These are phyloP conservation scores for Sinodicranocentrus sp. DNA, from an alignment of 2,888 invertebrate genomes.

Conservation along the genomic window DNA sequence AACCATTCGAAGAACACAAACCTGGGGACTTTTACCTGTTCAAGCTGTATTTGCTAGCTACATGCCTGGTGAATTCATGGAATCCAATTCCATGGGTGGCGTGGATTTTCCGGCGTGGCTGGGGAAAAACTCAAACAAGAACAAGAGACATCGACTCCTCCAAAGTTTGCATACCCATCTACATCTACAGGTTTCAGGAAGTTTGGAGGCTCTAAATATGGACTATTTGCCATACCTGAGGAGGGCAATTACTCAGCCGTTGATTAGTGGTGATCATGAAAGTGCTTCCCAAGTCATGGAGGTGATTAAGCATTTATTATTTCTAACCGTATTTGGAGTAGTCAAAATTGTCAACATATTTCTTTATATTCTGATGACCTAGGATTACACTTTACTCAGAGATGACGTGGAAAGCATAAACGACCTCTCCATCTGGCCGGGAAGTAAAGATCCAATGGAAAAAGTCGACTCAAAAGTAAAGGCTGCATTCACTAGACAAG, in stretches of 20 bases:
- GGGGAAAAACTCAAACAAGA: conserved; percentile 85
- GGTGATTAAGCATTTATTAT: conserved; percentile 79
- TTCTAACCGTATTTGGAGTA: too few species aligned
- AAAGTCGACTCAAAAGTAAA: conserved; percentile 90
- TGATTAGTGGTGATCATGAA: conserved; percentile 84
- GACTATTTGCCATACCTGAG: conserved; percentile 93
- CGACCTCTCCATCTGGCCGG: conserved; percentile 92
- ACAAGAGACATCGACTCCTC: conserved; percentile 88
- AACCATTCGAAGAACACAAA: conserved; percentile 84
- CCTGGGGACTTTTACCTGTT: conserved; percentile 91
- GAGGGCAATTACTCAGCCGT: conserved; percentile 86
- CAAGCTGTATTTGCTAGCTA: conserved; percentile 95
- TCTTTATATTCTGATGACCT: conserved; percentile 79
- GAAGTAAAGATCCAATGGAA: conserved; percentile 86
- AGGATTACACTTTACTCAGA: conserved; percentile 90
- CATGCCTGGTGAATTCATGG: conserved; percentile 91
- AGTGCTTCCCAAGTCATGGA: conserved; percentile 86
- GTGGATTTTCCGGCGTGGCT: conserved; percentile 97
- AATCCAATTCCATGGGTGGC: conserved; percentile 87
- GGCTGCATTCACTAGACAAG: conserved; percentile 93
- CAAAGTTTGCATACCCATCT: conserved; percentile 94
- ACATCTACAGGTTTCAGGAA: conserved; percentile 85
- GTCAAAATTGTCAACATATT: background rate
- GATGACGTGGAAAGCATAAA: conserved; percentile 95
- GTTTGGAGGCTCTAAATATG: conserved; percentile 88